These are phyloP conservation scores for Gymnoscopelus microlampas DNA, from an alignment of 2,797 vertebrate genomes.

Conservation along the genomic window DNA sequence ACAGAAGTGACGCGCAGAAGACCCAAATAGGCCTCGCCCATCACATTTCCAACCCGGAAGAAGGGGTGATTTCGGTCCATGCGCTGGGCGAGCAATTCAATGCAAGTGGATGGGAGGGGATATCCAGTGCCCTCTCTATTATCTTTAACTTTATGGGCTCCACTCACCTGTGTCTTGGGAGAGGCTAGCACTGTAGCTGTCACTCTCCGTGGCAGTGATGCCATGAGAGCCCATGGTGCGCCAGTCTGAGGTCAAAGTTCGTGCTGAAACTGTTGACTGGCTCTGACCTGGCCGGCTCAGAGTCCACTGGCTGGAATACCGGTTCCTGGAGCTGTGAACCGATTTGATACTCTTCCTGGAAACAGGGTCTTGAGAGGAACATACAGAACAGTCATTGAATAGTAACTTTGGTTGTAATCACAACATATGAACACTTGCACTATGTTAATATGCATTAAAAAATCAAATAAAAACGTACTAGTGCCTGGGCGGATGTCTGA, in stretches of 20 bases:
- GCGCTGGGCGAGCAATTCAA: too few species aligned
- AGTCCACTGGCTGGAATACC: constrained; percentile 99
- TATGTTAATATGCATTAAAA: background rate
- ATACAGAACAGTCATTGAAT: constrained; percentile 23
- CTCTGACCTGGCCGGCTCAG: constrained; percentile 90
- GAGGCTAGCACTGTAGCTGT: constrained; percentile 98
- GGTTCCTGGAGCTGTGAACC: constrained; percentile 94
- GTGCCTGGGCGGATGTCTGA: constrained; percentile 98
- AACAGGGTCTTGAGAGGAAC: constrained; percentile 84
- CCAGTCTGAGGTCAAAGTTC: constrained; percentile 97
- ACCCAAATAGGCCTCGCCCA: too few species aligned
- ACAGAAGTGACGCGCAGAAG: too few species aligned
- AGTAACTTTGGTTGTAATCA: too few species aligned
- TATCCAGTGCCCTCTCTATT: too few species aligned
- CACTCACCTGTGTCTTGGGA: constrained; percentile 94
- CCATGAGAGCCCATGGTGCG: constrained; percentile 95
- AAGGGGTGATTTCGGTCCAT: too few species aligned
- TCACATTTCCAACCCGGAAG: too few species aligned
- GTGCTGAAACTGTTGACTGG: constrained; percentile 94
- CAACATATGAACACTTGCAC: too few species aligned
- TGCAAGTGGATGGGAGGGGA: too few species aligned
- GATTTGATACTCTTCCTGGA: constrained; percentile 98
- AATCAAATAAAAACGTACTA: constrained; percentile 80
- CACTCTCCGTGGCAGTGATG: constrained; percentile 96
- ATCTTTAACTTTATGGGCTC: too few species aligned